Evolutionary conservation across 2,113 vertebrate genomes (phyloP).

Genomic region (Hypocryptadius cinnamomeus): DNA sequence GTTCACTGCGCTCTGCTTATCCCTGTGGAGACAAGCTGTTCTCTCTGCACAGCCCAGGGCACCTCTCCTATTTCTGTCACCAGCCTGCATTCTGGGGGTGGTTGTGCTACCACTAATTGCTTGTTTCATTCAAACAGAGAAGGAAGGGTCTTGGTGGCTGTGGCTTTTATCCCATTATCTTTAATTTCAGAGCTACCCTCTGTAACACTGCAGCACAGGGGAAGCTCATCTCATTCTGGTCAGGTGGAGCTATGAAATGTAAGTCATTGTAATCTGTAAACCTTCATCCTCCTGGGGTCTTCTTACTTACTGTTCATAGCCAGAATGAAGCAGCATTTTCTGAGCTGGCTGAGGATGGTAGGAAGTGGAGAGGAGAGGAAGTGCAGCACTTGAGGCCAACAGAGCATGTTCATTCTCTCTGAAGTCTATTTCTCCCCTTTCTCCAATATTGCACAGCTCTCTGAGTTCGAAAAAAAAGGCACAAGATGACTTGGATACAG

Average conservation of each 20-base stretch:
- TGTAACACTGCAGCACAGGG: neutral
- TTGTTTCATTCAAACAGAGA: neutral
- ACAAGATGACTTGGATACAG: fast-evolving
- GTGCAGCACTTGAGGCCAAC: neutral
- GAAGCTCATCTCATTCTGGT: neutral
- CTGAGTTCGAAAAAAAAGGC: neutral
- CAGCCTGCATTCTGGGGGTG: neutral
- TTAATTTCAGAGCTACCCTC: neutral
- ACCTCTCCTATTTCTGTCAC: neutral
- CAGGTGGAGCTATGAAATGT: neutral
- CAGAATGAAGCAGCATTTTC: neutral
- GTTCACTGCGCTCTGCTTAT: neutral
- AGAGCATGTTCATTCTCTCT: neutral
- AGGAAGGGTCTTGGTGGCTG: neutral
- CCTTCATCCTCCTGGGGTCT: neutral
- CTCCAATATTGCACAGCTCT: neutral
- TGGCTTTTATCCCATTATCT: neutral
- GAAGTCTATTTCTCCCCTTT: neutral
- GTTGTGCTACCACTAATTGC: neutral
- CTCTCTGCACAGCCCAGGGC: neutral
- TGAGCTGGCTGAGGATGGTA: neutral
- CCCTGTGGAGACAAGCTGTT: neutral
- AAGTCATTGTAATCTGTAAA: neutral
- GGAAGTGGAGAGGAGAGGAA: neutral
- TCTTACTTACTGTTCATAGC: neutral